Conservation (phyloP, 2,797 vertebrate genomes). For the Antennarius maculatus region DNA sequence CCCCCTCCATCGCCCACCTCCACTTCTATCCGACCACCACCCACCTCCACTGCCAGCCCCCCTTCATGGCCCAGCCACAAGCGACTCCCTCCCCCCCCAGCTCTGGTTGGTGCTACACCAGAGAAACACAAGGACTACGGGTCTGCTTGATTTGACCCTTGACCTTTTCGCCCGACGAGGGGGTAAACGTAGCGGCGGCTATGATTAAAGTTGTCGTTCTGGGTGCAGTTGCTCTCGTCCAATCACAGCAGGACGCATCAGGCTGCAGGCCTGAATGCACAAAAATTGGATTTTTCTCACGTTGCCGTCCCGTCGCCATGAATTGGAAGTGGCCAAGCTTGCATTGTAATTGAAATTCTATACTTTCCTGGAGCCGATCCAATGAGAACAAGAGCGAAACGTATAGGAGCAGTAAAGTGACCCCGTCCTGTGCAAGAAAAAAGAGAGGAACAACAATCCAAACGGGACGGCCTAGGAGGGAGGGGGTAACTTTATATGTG, state of each 20-base stretch:
- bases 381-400: slow-evolving; percentile 39
- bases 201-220: slow-evolving; percentile 76
- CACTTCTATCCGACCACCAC: slow-evolving; percentile 67
- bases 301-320: slow-evolving; percentile 62
- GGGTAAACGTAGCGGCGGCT: slow-evolving; percentile 64
- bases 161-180: slow-evolving; percentile 66
- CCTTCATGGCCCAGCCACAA: slow-evolving; percentile 56
- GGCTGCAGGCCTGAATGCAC: slow-evolving; percentile 73
- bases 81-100: slow-evolving; percentile 49
- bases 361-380: slow-evolving; percentile 58
- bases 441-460: slow-evolving; percentile 46
- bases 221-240: slow-evolving; percentile 62
- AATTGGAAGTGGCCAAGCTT: slow-evolving; percentile 68
- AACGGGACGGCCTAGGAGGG: slow-evolving; percentile 34
- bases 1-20: slow-evolving; percentile 39
- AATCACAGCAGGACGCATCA: slow-evolving; percentile 61
- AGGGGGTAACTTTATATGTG: slow-evolving; percentile 46
- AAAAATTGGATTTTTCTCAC: slow-evolving; percentile 75
- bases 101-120: slow-evolving; percentile 55
- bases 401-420: slow-evolving; percentile 34
- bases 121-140: slow-evolving; percentile 58
- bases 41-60: slow-evolving; percentile 67
- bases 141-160: slow-evolving; percentile 70
- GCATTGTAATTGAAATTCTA: slow-evolving; percentile 72
- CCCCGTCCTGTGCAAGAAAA: slow-evolving; percentile 28